phyloP scores from a whole-genome alignment of 2,797 vertebrate genomes.

The Galago senegalensis region DNA sequence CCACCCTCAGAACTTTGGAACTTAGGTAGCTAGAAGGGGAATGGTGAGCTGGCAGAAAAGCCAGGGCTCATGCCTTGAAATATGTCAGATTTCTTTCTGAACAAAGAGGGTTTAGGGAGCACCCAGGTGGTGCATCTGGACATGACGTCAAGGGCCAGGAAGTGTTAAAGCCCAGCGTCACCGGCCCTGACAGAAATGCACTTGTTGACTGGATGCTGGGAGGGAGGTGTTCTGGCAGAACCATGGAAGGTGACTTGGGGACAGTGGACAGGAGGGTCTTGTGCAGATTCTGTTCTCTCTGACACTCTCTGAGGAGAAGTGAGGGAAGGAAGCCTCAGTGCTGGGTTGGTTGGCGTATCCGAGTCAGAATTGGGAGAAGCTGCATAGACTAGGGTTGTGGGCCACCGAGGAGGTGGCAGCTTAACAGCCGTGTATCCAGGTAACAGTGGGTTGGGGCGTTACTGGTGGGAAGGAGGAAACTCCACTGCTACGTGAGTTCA shows the following conservation, averaged over 20 bases:
- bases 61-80: not conserved
- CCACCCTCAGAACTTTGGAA: not conserved
- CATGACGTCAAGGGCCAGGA: not conserved
- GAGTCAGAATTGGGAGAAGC: not conserved
- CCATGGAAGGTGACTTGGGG: rapidly evolving
- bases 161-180: not conserved
- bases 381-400: not conserved
- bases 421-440: not conserved
- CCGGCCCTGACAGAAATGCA: not conserved
- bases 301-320: not conserved
- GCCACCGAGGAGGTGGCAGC: not conserved
- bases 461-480: too few relatives aligned
- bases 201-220: not conserved
- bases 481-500: not conserved
- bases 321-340: rapidly evolving
- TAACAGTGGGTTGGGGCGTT: not conserved
- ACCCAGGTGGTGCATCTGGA: not conserved
- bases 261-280: not conserved
- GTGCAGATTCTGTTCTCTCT: not conserved
- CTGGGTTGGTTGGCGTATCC: not conserved
- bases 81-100: too few relatives aligned
- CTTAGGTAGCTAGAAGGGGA: not conserved
- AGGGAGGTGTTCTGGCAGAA: not conserved
- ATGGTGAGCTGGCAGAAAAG: not conserved
- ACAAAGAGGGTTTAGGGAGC: not conserved